Conservation (phyloP, 2,888 invertebrate species). For the Pammene aurita region DNA sequence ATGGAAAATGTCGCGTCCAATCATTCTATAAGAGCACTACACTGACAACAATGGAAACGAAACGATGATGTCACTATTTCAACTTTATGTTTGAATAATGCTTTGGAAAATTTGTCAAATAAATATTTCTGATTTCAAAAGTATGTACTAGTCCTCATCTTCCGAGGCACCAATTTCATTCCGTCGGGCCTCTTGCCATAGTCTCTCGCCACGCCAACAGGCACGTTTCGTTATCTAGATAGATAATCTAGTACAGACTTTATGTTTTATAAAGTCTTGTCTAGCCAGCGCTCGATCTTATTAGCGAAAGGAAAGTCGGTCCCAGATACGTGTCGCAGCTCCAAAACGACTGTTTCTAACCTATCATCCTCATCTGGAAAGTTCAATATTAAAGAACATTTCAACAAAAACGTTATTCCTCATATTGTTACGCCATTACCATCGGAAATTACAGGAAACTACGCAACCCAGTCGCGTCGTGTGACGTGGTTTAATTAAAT, state of each 20-base stretch:
- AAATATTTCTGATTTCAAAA: too few species aligned
- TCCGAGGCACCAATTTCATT: too few species aligned
- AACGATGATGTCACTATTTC: slow-evolving; percentile 6
- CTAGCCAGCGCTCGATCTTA: slow-evolving; percentile 56
- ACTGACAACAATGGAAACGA: slow-evolving; percentile 3
- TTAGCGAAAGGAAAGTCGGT: slow-evolving; percentile 64
- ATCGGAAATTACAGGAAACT: slow-evolving; percentile 35
- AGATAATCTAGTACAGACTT: slow-evolving; percentile 12
- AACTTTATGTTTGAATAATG: neutral
- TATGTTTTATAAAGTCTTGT: slow-evolving; percentile 39
- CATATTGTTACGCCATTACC: slow-evolving; percentile 19
- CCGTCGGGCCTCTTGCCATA: too few species aligned
- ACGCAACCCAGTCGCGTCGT: slow-evolving; percentile 7
- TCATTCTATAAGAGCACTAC: slow-evolving; percentile 13
- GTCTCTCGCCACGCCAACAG: too few species aligned
- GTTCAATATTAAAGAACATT: slow-evolving; percentile 24
- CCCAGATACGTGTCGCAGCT: slow-evolving; percentile 59
- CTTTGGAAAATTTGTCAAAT: neutral
- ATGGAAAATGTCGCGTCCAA: slow-evolving; percentile 31
- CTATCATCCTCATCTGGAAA: slow-evolving; percentile 42
- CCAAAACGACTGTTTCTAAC: slow-evolving; percentile 53
- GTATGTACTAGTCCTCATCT: too few species aligned
- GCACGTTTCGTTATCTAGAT: neutral
- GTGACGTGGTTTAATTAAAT: slow-evolving; percentile 24
- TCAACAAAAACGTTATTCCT: slow-evolving; percentile 24